Base-by-base conservation (phyloP, 2,797 vertebrate species). In the Chaenodraco wilsoni region DNA sequence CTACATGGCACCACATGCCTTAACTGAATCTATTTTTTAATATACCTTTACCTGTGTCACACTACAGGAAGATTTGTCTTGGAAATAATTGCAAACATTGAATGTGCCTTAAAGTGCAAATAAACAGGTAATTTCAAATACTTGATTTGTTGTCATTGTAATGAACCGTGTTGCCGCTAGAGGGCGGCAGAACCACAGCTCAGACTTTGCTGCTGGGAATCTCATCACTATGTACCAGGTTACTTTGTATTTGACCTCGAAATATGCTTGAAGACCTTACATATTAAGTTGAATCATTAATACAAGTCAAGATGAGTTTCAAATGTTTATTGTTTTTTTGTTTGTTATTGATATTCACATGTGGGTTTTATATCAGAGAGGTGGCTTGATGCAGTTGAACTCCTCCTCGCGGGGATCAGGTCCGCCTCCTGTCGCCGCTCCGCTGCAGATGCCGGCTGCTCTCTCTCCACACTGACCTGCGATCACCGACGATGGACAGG, bases 21-120 rank as follows among this genome's bases (percentile, higher is more conserved):
- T 78, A 63, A 49, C 19, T 19, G 11, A 65, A 55, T 21, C 31
- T 4, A 5, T 43, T 70, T 64, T 81, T 78, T 10, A 69, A n/a
- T 40, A 44, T 13, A 45, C 17, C 56, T 27, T 13, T 19, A 44
- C 17, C 3, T 2, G 17, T 44, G 14, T 59, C 27, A 51, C 49
- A 69, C 17, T 55, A 51, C 12, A 55, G 41, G 31, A n/a, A 23
- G 0, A 49, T 0, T 3, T 76, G 14, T 65, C 7, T 51, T 50
- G 0, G 44, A 55, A 31, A 57, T 37, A 33, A 45, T 1, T 68
- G 40, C 19, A 57, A 55, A 62, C 9, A 49, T 64, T 23, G 64
- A 66, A 84, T 71, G 89, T 92, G 91, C 92, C 91, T 93, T 90
- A 76, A 78, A 69, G 9, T 69, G 1, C 10, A 72, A 91, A 91